Evolutionary conservation across 1,140 invertebrate genomes (phyloP).

Genomic region (Tetragonula clypearis): DNA sequence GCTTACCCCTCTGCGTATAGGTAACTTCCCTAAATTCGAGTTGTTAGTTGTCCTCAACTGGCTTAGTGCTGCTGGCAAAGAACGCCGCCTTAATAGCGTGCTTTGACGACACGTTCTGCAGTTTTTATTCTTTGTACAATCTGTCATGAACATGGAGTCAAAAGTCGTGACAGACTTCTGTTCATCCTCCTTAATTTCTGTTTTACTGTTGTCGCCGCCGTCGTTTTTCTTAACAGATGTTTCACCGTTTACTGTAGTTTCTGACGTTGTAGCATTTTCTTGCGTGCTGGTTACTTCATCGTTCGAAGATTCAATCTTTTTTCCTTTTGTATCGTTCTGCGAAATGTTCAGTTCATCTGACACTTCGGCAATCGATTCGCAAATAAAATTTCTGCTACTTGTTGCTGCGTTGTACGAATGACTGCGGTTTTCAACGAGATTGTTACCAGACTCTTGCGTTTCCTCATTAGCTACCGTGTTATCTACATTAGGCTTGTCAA

Average conservation of each 20-base stretch:
- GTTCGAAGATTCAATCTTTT: not conserved
- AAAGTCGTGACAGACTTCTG: not conserved
- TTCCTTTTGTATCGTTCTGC: not conserved
- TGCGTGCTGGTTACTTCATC: not conserved
- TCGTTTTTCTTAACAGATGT: too few species aligned
- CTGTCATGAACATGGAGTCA: slow-evolving; percentile 47
- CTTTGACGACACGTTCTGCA: slow-evolving; percentile 57
- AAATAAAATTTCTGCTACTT: slow-evolving; percentile 37
- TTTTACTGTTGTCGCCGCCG: not conserved
- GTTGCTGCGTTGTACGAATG: not conserved
- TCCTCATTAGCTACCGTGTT: not conserved
- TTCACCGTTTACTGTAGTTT: not conserved
- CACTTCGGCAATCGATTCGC: slow-evolving; percentile 56
- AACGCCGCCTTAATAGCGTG: slow-evolving; percentile 63
- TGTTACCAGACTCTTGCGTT: not conserved
- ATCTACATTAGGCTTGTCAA: not conserved
- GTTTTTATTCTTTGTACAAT: slow-evolving; percentile 20
- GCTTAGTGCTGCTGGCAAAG: slow-evolving; percentile 66
- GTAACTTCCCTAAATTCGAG: slow-evolving; percentile 58
- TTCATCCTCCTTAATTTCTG: slow-evolving; percentile 11
- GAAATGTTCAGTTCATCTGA: slow-evolving; percentile 24
- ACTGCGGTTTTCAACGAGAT: not conserved
- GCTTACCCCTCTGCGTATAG: slow-evolving; percentile 64
- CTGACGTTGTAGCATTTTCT: not conserved
- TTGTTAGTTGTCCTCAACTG: slow-evolving; percentile 47